These are phyloP conservation scores for Leucophora obtusa DNA, from an alignment of 2,888 invertebrate species.

Conservation along the genomic window DNA sequence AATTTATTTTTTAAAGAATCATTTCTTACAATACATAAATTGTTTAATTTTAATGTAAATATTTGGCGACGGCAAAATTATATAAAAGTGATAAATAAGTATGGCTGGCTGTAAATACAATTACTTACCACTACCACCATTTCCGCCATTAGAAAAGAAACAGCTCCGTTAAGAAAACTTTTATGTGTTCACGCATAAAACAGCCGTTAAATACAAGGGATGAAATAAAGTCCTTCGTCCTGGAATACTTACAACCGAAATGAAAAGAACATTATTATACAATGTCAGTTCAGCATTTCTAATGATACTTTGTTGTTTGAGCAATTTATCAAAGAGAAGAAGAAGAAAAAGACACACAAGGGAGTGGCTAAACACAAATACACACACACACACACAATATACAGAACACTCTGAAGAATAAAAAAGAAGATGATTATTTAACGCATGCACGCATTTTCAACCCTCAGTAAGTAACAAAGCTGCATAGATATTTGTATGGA, in stretches of 20 bases:
- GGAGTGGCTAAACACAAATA: constrained; percentile 55
- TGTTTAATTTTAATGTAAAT: constrained; percentile 25
- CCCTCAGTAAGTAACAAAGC: constrained; percentile 29
- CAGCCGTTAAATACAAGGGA: constrained; percentile 51
- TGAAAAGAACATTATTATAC: constrained; percentile 27
- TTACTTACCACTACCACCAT: constrained; percentile 18
- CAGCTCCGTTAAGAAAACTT: constrained; percentile 14
- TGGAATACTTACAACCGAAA: constrained; percentile 6
- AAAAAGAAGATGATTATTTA: constrained; percentile 53
- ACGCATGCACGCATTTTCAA: constrained; percentile 60
- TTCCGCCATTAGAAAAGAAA: constrained; percentile 42
- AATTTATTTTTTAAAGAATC: no score
- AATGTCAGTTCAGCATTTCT: constrained; percentile 44
- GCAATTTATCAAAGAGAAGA: constrained; percentile 31
- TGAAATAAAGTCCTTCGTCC: constrained; percentile 37
- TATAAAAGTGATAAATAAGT: constrained; percentile 28
- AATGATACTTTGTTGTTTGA: constrained; percentile 22
- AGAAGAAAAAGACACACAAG: constrained; percentile 51
- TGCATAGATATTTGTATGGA: background rate
- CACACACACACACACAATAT: background rate
- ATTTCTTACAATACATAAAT: background rate
- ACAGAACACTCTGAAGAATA: constrained; percentile 7
- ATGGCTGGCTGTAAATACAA: constrained; percentile 35
- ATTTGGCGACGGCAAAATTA: constrained; percentile 49
- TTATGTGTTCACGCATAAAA: constrained; percentile 42